Base-by-base conservation (phyloP, 2,113 vertebrate genomes). In the Physeter macrocephalus region DNA sequence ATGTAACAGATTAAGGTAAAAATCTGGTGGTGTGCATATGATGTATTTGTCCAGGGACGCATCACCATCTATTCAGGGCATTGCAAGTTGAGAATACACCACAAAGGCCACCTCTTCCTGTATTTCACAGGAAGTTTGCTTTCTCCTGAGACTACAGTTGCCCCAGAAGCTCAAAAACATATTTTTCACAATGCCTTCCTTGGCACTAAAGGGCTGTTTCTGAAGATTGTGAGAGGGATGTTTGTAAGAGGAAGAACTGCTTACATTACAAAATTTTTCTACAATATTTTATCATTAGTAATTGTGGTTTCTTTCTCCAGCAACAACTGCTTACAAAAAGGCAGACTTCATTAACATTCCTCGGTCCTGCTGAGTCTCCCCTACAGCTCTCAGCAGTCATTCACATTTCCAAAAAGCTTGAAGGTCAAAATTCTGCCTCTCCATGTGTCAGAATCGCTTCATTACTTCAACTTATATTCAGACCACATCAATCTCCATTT, bases 311-410 rank as follows among this genome's bases (percentile, higher is more conserved):
- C 66, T 89, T 93, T 88, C 41, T 52, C 31, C 43, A 82, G 52
- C 23, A 88, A 86, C 71, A 86, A 87, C 10, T 64, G 61, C 88
- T 95, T 95, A 78, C 57, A 92, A 78, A 93, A 92, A 87, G 43
- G 57, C 62, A 92, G 57, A 83, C 52, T 89, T 96, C 93, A 94
- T 97, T 95, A 95, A 93, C 95, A 97, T 96, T 95, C 86, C 78
- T 95, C 57, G n/a, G 15, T 87, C 96, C 92, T 94, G 71, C 91
- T 57, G 88, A 75, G 81, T 80, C 59, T 82, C 54, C 64, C 92
- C 81, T 46, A 41, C 43, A 95, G 71, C 54, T 96, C 94, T 93
- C 93, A 84, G 62, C 83, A 95, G 83, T 52, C 88, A 78, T 39
- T 61, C 86, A 81, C 64, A 75, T 57, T 97, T 96, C 72, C 78